Evolutionary conservation across 2,797 vertebrate genomes (phyloP), one percentile per base, ranked within the genome.

Genomic region (Rhadinocentrus ornatus): DNA sequence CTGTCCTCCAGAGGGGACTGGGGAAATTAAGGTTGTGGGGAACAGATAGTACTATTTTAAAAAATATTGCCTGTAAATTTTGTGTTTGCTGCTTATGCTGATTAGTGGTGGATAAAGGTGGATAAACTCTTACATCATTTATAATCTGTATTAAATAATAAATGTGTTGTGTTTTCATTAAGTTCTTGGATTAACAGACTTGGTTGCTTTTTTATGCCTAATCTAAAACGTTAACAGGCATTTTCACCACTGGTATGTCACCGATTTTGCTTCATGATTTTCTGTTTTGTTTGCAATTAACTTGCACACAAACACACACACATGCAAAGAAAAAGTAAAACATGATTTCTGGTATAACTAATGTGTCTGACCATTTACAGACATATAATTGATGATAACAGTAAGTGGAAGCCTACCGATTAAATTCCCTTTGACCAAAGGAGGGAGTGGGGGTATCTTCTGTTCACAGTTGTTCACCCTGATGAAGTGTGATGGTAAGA

Each of bases 81-180:
- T 53, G 50, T 53, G 11, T 2, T 52, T 3, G 50, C 50, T 53
- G 50, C 11, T 53, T 53, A 15, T 27, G 9, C 50, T 15, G 50
- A 53, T 53, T 27, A 26, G 24, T 53, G 50, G 50, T 53, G 10
- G 22, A 26, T 26, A 26, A 13, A 13, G 50, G 22, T 52, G 11
- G 12, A 27, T 53, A 53, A 53, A 26, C 22, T 53, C 50, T 53
- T 53, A 53, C 50, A 53, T 53, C 24, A 53, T 53, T 27, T 53
- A 13, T 53, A 24, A 27, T 53, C 22, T 53, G 50, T 15, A 53
- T 24, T 27, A 53, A 53, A 53, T 48, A 48, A 48, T 3, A 26
- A 24, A 26, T 53, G 22, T 6, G 12, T 3, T 6, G 8, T 53
- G 22, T 13, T 53, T 24, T 26, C 1, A 24, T 53, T 26, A 15